These are phyloP conservation scores for Gymnothorax reevesii DNA, from an alignment of 2,797 vertebrate genomes.

Conservation along the genomic window DNA sequence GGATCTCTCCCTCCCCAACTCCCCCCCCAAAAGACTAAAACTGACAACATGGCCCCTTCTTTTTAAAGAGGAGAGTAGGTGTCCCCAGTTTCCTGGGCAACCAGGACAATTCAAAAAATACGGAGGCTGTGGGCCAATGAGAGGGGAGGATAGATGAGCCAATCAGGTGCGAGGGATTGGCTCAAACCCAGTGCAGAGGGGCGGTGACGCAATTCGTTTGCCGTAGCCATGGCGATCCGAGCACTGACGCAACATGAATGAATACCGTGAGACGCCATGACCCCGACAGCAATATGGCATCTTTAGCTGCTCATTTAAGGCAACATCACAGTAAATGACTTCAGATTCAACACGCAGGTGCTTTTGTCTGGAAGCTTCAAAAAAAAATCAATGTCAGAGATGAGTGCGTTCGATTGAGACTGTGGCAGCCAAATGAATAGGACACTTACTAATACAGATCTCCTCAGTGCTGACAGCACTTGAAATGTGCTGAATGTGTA, in stretches of 20 bases:
- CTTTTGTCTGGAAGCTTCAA: not conserved
- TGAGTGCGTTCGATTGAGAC: not conserved
- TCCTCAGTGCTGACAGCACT: too few relatives aligned
- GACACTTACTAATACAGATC: not conserved
- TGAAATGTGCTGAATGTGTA: too few relatives aligned
- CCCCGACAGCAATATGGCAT: not conserved
- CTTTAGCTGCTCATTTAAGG: not conserved
- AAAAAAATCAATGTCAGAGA: not conserved
- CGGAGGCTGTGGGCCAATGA: not conserved
- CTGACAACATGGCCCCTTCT: not conserved
- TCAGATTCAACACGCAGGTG: not conserved
- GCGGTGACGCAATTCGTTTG: not conserved
- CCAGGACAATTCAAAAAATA: not conserved
- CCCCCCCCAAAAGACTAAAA: not conserved
- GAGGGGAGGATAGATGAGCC: not conserved
- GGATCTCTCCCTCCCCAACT: too few relatives aligned
- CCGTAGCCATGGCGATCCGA: not conserved
- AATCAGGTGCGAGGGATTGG: not conserved
- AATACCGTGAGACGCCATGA: not conserved
- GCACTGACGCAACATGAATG: not conserved
- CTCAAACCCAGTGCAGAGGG: not conserved
- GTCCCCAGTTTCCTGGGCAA: not conserved
- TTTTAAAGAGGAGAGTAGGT: conserved; percentile 11
- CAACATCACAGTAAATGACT: not conserved
- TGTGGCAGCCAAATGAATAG: not conserved